These are phyloP conservation scores for Drosophila yakuba DNA, from an alignment of 1,140 invertebrate genomes.

Conservation along the genomic window DNA sequence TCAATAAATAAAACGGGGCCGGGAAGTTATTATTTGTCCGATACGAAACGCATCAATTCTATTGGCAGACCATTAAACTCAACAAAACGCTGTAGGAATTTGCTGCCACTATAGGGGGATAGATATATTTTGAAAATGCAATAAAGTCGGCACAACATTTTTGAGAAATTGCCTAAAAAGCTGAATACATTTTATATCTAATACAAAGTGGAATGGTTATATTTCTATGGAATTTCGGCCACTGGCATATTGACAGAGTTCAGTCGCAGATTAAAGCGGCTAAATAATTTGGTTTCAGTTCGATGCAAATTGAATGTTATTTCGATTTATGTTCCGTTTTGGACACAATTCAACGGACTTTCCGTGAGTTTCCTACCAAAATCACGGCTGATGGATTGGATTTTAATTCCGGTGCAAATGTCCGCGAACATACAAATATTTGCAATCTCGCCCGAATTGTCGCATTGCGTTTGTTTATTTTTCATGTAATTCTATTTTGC, in stretches of 20 bases:
- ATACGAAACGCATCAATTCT: slow-evolving; percentile 14
- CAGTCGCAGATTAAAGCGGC: slow-evolving; percentile 4
- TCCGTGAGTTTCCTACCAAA: slow-evolving; percentile 2
- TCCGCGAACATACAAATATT: slow-evolving; percentile 19
- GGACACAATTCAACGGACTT: slow-evolving; percentile 9
- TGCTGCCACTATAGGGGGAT: neutral
- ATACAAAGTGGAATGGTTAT: slow-evolving; percentile 14
- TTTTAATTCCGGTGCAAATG: slow-evolving; percentile 33
- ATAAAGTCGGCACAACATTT: slow-evolving; percentile 1
- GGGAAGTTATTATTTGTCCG: slow-evolving; percentile 13
- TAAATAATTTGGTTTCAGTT: slow-evolving; percentile 22
- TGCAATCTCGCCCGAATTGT: slow-evolving; percentile 29
- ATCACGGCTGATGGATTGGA: slow-evolving; percentile 32
- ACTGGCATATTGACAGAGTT: slow-evolving; percentile 12
- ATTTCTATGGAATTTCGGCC: slow-evolving; percentile 10
- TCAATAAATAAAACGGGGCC: slow-evolving; percentile 16
- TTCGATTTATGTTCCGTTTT: slow-evolving; percentile 11
- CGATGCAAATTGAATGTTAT: slow-evolving; percentile 33
- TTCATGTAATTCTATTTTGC: slow-evolving; percentile 31
- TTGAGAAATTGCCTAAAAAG: slow-evolving; percentile 5
- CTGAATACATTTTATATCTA: slow-evolving; percentile 11
- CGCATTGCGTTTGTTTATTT: slow-evolving; percentile 46
- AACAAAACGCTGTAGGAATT: neutral
- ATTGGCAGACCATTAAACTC: slow-evolving; percentile 11
- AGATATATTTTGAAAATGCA: slow-evolving; percentile 7